These are phyloP conservation scores for Mionectes olivaceus DNA, from an alignment of 2,797 vertebrate species.

Conservation along the genomic window DNA sequence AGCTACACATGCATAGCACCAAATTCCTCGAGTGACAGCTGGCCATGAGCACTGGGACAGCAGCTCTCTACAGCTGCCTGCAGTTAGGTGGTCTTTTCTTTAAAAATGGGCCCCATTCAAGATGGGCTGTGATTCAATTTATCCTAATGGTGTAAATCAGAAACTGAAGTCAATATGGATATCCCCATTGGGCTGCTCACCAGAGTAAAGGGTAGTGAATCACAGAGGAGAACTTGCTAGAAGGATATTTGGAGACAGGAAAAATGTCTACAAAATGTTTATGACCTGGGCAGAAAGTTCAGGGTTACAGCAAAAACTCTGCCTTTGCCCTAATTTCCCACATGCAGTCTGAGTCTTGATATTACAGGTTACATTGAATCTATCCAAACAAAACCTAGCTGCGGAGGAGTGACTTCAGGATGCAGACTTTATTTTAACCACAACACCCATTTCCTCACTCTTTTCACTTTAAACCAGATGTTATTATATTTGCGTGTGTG, in stretches of 20 bases:
- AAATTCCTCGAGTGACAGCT: neutral
- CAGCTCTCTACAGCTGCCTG: neutral
- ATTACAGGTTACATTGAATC: neutral
- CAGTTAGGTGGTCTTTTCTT: neutral
- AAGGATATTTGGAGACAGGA: neutral
- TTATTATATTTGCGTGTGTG: neutral
- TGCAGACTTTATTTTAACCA: constrained; percentile 11
- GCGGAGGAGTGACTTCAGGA: constrained; percentile 28
- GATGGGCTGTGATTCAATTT: neutral
- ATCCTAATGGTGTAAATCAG: accelerated
- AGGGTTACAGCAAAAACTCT: neutral
- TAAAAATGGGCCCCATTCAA: neutral
- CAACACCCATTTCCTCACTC: constrained; percentile 45
- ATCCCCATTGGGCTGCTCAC: neutral
- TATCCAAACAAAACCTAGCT: constrained; percentile 1
- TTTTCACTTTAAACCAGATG: constrained; percentile 60
- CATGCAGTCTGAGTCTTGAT: neutral
- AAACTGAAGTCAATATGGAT: neutral
- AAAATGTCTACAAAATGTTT: neutral
- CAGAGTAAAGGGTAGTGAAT: neutral
- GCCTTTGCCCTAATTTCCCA: neutral
- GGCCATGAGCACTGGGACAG: accelerated
- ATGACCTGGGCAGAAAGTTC: neutral
- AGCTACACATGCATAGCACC: accelerated
- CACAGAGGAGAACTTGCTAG: neutral